Base-by-base conservation (phyloP, 2,113 vertebrate genomes). In the Hymenochirus boettgeri region DNA sequence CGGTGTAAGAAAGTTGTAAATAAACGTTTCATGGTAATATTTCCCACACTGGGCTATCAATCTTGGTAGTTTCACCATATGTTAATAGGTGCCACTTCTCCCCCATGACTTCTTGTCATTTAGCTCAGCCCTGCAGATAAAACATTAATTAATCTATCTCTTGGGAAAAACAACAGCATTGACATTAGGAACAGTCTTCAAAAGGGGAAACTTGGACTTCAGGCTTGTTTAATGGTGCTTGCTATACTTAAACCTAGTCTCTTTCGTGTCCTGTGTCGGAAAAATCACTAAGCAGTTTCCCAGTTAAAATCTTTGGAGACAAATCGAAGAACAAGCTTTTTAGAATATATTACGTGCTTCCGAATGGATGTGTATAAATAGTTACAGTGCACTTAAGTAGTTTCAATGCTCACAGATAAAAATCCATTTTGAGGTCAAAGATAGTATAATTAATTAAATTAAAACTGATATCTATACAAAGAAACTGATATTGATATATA, bases 11-110 rank as follows among this genome's bases (percentile, higher is more conserved):
- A 25, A 51, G 31, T 25, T 47, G 5, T 57, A n/a, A 52, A 29
- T 62, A 62, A 35, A 61, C 33, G 26, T 57, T 57, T 33, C 27
- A 8, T 48, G 23, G 29, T 37, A 67, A 67, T 59, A 45, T 58
- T 67, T 35, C 31, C 15, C 18, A 24, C 21, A 24, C 39, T 24
- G 52, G 29, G 47, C 24, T 27, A 67, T 67, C 33, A 67, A 67
- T 67, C 65, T 67, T 33, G 22, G 55, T 35, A 59, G 46, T 52
- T 59, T 33, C 33, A 59, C 65, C 65, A 67, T 67, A 56, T 60
- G 65, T 58, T 59, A 67, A 59, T 67, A 51, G 65, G 65, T 67
- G 55, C 24, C n/a, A n/a, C n/a, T n/a, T n/a, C n/a, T n/a, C n/a
- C n/a, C n/a, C n/a, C n/a, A n/a, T n/a, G n/a, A n/a, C n/a, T n/a